Conservation (phyloP, 2,888 invertebrate genomes). For the Phortica magna region DNA sequence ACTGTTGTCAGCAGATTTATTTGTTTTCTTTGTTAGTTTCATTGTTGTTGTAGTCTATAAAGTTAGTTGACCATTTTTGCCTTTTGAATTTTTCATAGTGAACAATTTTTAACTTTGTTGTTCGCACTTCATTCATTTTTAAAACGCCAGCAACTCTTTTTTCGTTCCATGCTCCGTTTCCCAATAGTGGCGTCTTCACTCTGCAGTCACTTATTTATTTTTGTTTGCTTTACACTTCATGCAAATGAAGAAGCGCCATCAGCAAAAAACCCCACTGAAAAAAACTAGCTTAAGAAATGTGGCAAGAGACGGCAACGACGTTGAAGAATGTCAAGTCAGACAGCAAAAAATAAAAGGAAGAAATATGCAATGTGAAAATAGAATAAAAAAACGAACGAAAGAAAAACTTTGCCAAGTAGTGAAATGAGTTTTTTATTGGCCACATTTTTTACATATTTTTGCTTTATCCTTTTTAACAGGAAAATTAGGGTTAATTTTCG, state of each 20-base stretch:
- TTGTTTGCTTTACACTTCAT: conserved; percentile 20
- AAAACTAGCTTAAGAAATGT: not conserved
- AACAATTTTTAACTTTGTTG: conserved; percentile 29
- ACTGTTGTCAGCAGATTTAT: not conserved
- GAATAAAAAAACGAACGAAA: not conserved
- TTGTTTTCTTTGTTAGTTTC: conserved; percentile 4
- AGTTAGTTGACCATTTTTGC: conserved; percentile 29
- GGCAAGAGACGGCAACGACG: not conserved
- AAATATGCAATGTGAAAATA: not conserved
- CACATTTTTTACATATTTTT: conserved; percentile 14
- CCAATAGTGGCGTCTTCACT: not conserved
- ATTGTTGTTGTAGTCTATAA: conserved; percentile 5
- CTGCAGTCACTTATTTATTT: conserved; percentile 10
- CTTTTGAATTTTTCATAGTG: conserved; percentile 20
- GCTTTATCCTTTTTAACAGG: conserved; percentile 7
- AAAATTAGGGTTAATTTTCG: conserved; percentile 31
- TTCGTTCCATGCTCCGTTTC: not conserved
- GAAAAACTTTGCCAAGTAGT: conserved; percentile 29
- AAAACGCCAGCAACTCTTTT: not conserved
- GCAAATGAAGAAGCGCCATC: conserved; percentile 4
- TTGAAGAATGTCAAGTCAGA: not conserved
- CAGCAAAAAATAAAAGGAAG: not conserved
- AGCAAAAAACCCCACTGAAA: not conserved
- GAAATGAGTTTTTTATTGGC: conserved; percentile 29
- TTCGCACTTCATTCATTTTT: conserved; percentile 32